Conservation (phyloP, 1,140 invertebrate species). For the Nasonia giraulti region DNA sequence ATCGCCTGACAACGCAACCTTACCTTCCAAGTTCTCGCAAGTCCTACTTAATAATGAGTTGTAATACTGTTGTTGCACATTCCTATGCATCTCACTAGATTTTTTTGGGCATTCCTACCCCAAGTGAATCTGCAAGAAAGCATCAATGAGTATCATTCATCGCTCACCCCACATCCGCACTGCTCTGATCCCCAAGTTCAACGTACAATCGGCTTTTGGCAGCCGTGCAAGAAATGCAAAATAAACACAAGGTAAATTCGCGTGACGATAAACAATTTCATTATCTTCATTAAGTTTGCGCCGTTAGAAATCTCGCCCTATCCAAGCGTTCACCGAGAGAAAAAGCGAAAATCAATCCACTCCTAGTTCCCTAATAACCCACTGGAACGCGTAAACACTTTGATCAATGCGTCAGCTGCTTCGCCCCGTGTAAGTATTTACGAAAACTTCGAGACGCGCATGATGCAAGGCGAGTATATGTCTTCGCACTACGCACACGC, state of each 20-base stretch:
- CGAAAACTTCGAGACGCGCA: not conserved
- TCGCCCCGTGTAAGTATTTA: too few species aligned
- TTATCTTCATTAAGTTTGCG: slow-evolving; percentile 6
- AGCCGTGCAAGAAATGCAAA: not conserved
- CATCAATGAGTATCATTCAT: not conserved
- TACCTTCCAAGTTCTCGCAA: slow-evolving; percentile 49
- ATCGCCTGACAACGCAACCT: slow-evolving; percentile 33
- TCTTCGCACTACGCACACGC: not conserved
- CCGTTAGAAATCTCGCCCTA: not conserved
- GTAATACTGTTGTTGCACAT: slow-evolving; percentile 45
- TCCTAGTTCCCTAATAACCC: too few species aligned
- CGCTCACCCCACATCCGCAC: not conserved
- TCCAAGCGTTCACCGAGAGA: too few species aligned
- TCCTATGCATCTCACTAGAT: slow-evolving; percentile 65
- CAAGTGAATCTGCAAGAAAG: slow-evolving; percentile 31
- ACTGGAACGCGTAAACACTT: too few species aligned
- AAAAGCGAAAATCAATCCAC: not conserved
- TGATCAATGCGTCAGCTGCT: too few species aligned
- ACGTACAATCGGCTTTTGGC: not conserved
- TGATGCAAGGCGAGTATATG: not conserved
- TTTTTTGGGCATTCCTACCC: slow-evolving; percentile 64
- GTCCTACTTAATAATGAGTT: slow-evolving; percentile 39
- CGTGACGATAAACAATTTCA: not conserved
- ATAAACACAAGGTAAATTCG: not conserved
- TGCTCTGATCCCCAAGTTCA: too few species aligned